Conservation (phyloP, 2,888 invertebrate genomes). For the Malacosoma neustria region DNA sequence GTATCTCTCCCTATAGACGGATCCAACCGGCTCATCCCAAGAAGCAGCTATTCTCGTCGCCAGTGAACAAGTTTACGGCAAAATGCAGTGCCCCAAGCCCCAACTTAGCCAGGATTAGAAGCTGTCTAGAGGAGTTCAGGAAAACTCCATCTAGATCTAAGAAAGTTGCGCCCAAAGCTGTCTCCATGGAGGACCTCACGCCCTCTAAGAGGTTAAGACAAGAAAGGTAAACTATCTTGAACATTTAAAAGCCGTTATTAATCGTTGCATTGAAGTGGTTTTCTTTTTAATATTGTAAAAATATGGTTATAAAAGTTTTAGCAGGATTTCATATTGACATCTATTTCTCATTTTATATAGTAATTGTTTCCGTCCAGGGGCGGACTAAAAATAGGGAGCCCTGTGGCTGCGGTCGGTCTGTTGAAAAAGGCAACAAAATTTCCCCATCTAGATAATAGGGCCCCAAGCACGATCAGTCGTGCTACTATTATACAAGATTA, state of each 20-base stretch:
- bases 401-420: no score
- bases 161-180: constrained; percentile 44
- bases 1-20: constrained; percentile 24
- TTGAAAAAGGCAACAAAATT: no score
- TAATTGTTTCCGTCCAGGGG: no score
- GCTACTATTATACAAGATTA: no score
- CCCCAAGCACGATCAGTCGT: no score
- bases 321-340: no score
- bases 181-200: constrained; percentile 62
- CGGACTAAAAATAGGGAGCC: no score
- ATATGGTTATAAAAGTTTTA: no score
- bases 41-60: constrained; percentile 53
- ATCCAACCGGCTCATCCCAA: constrained; percentile 50
- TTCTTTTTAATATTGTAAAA: no score
- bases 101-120: constrained; percentile 41
- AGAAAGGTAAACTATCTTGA: constrained; percentile 29
- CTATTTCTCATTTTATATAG: no score
- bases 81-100: constrained; percentile 27
- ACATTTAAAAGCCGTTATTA: background rate
- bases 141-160: constrained; percentile 20
- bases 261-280: background rate
- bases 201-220: constrained; percentile 41
- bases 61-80: constrained; percentile 59
- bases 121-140: constrained; percentile 44
- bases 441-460: no score